Conservation (phyloP, 2,113 vertebrate species). For the Xenus cinereus region DNA sequence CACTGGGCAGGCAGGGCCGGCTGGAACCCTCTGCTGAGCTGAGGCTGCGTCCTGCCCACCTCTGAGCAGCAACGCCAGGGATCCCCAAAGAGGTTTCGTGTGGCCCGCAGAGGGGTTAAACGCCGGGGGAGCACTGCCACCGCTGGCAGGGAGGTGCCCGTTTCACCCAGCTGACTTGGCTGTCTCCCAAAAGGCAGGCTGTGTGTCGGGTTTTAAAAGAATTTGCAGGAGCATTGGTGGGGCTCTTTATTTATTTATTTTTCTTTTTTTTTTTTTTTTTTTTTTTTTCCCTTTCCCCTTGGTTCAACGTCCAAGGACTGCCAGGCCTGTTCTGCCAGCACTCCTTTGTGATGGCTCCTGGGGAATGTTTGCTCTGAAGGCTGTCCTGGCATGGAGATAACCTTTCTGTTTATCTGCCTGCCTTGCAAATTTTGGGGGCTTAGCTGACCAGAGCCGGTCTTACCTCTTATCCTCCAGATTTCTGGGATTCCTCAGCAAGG, state of each 20-base stretch:
- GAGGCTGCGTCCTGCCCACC: background rate
- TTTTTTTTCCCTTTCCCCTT: background rate
- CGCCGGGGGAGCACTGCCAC: rapidly evolving
- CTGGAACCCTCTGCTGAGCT: background rate
- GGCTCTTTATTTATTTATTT: background rate
- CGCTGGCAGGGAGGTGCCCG: background rate
- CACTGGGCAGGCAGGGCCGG: background rate
- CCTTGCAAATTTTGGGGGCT: background rate
- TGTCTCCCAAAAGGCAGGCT: background rate
- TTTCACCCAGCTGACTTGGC: conserved; percentile 62
- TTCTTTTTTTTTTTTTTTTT: no score
- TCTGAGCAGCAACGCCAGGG: rapidly evolving
- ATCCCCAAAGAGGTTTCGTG: background rate
- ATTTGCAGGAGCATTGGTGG: background rate
- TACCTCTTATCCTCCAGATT: background rate
- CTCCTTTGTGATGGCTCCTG: conserved; percentile 36
- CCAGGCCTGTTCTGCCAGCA: conserved; percentile 47
- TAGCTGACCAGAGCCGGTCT: background rate
- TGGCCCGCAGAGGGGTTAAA: background rate
- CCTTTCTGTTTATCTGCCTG: conserved; percentile 49
- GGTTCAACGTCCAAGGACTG: conserved; percentile 56
- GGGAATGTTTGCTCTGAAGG: conserved; percentile 57
- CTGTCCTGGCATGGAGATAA: conserved; percentile 45
- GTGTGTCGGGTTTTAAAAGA: conserved; percentile 2
- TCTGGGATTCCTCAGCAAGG: background rate